Evolutionary conservation across 2,797 vertebrate genomes (phyloP).

Genomic region (Karalla daura): DNA sequence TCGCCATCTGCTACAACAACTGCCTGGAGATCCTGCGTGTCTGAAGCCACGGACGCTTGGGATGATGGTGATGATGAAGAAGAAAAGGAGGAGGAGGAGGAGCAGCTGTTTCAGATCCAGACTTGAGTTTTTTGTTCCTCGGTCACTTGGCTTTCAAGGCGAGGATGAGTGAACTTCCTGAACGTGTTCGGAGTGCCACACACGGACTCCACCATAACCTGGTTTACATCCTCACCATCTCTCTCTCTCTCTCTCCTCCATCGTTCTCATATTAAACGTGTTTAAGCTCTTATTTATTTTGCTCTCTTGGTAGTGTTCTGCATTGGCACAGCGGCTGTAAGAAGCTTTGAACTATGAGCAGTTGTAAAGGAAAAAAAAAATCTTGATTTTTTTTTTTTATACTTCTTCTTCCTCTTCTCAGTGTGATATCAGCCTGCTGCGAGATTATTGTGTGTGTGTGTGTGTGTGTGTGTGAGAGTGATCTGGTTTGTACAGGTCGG

Average conservation of each 20-base stretch:
- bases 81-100: neutral
- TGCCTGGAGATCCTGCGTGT: slow-evolving; percentile 98
- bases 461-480: slow-evolving; percentile 55
- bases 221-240: slow-evolving; percentile 75
- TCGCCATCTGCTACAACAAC: slow-evolving; percentile 99
- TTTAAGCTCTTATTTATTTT: slow-evolving; percentile 78
- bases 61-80: no score
- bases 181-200: slow-evolving; percentile 42
- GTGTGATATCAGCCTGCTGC: slow-evolving; percentile 61
- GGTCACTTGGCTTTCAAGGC: slow-evolving; percentile 28
- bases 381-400: no score
- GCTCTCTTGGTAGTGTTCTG: slow-evolving; percentile 60
- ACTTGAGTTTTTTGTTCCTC: slow-evolving; percentile 56
- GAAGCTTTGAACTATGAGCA: slow-evolving; percentile 37
- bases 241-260: slow-evolving; percentile 33
- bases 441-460: slow-evolving; percentile 57
- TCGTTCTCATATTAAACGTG: slow-evolving; percentile 49
- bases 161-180: slow-evolving; percentile 56
- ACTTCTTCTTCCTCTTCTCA: slow-evolving; percentile 48
- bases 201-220: slow-evolving; percentile 53
- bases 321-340: slow-evolving; percentile 41
- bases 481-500: slow-evolving; percentile 43
- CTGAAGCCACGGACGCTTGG: slow-evolving; percentile 74
- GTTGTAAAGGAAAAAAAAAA: slow-evolving; percentile 10
- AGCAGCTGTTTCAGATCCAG: slow-evolving; percentile 44